Percentiles rank a stretch among this genome's conserved stretches.
phyloP scores from a whole-genome alignment of 2,113 vertebrate genomes.

The Stegostoma tigrinum region DNA sequence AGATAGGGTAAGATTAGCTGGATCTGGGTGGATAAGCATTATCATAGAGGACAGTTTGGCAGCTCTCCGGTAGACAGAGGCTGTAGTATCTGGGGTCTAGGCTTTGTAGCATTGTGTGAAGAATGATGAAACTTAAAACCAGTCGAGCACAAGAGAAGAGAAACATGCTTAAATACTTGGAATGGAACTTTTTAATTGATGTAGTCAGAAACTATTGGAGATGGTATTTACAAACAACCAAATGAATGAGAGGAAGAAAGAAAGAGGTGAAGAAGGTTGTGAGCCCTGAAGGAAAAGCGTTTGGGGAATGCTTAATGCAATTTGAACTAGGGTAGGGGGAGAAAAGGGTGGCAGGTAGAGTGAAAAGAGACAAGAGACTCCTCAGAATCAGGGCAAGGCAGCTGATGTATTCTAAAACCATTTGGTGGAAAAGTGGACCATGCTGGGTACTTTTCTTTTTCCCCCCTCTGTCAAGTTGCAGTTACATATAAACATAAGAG shows the following conservation, averaged over 20 bases:
- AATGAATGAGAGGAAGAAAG: background rate
- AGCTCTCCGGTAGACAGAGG: background rate
- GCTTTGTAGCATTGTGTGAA: background rate
- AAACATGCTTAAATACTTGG: background rate
- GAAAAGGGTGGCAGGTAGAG: background rate
- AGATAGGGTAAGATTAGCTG: background rate
- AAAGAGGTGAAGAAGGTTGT: background rate
- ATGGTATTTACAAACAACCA: background rate
- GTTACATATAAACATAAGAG: background rate
- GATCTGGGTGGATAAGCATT: background rate
- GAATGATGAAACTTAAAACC: background rate
- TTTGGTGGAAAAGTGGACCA: background rate
- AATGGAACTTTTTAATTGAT: background rate
- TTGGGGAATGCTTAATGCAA: background rate
- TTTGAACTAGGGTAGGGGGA: background rate
- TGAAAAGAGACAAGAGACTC: background rate
- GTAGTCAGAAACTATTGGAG: background rate
- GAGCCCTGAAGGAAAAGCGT: background rate
- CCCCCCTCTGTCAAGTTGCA: background rate
- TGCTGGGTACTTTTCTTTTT: background rate
- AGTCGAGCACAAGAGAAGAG: background rate
- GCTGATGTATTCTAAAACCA: background rate
- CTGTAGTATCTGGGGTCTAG: background rate
- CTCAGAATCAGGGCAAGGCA: background rate
- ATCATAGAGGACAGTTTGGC: background rate